A percentile compares a stretch with the other conserved stretches of the same genome.
Conservation (phyloP, 2,113 vertebrate species). For the Lophotis ruficrista region DNA sequence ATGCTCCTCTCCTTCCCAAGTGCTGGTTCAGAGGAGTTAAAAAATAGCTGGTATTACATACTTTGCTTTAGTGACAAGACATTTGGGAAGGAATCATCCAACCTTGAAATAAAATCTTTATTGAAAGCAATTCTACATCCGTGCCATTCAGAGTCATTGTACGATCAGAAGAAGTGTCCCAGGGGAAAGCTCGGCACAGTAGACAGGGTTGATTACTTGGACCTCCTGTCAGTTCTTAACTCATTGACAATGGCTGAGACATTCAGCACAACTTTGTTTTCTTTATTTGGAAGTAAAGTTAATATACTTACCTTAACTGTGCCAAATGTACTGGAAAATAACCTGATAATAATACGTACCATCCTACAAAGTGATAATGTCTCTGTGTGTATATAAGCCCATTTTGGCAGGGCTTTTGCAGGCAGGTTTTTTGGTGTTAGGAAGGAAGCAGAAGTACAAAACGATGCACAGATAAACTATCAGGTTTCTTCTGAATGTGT, state of each 20-base stretch:
- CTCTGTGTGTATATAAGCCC: slow-evolving; percentile 47
- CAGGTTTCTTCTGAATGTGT: neutral
- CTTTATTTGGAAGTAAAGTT: slow-evolving; percentile 78
- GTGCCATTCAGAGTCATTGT: slow-evolving; percentile 75
- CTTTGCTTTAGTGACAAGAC: slow-evolving; percentile 75
- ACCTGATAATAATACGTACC: slow-evolving; percentile 75
- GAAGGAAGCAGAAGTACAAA: slow-evolving; percentile 53
- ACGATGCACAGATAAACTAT: slow-evolving; percentile 63
- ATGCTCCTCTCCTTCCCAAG: slow-evolving; percentile 27
- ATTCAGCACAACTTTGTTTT: slow-evolving; percentile 74
- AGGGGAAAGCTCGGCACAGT: slow-evolving; percentile 59
- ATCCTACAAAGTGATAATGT: slow-evolving; percentile 65
- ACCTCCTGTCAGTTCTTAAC: slow-evolving; percentile 78
- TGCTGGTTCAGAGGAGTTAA: slow-evolving; percentile 49
- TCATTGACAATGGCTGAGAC: slow-evolving; percentile 72
- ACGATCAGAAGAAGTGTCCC: slow-evolving; percentile 71
- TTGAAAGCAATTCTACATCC: slow-evolving; percentile 81
- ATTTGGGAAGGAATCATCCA: slow-evolving; percentile 78
- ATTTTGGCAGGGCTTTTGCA: slow-evolving; percentile 51
- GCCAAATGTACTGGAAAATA: slow-evolving; percentile 84
- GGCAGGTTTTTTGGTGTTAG: slow-evolving; percentile 46
- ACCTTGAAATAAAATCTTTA: slow-evolving; percentile 83
- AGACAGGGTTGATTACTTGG: slow-evolving; percentile 77
- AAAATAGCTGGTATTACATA: slow-evolving; percentile 74
- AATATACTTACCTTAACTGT: slow-evolving; percentile 82